phyloP scores from a whole-genome alignment of 2,888 invertebrate genomes.

The Xestia xanthographa region DNA sequence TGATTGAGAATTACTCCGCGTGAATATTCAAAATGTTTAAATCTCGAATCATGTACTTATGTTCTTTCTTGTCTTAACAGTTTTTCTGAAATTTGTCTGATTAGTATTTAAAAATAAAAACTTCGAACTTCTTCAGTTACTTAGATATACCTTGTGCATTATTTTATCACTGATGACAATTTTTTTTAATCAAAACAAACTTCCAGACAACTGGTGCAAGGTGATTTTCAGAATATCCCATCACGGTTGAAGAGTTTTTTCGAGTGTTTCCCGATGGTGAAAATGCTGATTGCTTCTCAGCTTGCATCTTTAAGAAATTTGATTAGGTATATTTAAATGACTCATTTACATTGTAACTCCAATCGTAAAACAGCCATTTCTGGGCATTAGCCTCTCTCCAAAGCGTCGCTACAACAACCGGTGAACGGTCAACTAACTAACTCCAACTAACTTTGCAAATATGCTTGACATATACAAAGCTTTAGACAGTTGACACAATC shows the following conservation, averaged over 20 bases:
- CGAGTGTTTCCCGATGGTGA: constrained; percentile 72
- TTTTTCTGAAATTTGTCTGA: constrained; percentile 5
- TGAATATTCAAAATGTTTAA: constrained; percentile 50
- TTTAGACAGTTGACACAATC: neutral
- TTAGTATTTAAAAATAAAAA: too few relatives aligned
- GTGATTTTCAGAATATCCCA: constrained; percentile 72
- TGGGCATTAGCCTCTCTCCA: too few relatives aligned
- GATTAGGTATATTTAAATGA: constrained; percentile 75
- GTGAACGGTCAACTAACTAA: neutral
- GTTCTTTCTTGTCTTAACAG: constrained; percentile 10
- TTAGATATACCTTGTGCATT: neutral
- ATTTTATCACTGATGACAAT: constrained; percentile 70
- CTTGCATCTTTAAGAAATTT: constrained; percentile 76
- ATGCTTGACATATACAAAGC: neutral
- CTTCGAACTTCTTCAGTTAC: neutral
- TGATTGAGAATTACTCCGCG: constrained; percentile 15
- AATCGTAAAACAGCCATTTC: neutral
- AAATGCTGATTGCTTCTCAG: constrained; percentile 78
- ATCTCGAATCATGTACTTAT: constrained; percentile 1
- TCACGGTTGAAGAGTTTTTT: constrained; percentile 76
- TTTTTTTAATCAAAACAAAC: constrained; percentile 71
- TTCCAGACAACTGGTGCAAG: constrained; percentile 73
- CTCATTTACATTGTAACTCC: neutral
- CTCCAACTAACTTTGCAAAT: neutral
- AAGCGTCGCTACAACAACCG: neutral